phyloP scores from a whole-genome alignment of 2,113 vertebrate species.

The Narcine bancroftii region DNA sequence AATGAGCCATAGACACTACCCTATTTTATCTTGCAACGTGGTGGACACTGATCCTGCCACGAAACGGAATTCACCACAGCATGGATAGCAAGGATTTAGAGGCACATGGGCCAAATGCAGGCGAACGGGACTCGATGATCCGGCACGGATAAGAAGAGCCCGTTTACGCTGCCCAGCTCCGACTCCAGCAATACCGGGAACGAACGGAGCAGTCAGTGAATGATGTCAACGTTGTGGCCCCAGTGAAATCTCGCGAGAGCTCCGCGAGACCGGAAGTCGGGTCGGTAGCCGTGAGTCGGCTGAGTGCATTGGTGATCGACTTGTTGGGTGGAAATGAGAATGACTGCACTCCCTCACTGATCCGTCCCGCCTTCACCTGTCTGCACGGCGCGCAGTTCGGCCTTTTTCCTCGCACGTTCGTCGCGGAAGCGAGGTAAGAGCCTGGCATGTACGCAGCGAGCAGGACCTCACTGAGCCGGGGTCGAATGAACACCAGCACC shows the following conservation, averaged over 20 bases:
- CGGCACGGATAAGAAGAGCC: too few species aligned
- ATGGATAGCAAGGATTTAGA: too few species aligned
- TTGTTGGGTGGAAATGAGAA: neutral
- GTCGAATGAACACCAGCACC: neutral
- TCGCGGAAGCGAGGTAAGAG: neutral
- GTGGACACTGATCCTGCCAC: too few species aligned
- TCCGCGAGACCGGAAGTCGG: neutral
- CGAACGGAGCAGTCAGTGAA: neutral
- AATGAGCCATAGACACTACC: too few species aligned
- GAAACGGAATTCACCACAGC: too few species aligned
- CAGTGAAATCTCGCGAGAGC: conserved; percentile 11
- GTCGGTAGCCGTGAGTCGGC: neutral
- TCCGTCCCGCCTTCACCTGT: neutral
- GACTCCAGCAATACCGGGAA: too few species aligned
- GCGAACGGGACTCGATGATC: too few species aligned
- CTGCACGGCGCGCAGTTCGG: too few species aligned
- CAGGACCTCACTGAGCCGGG: neutral
- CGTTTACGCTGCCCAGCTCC: too few species aligned
- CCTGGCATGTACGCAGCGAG: neutral
- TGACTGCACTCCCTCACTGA: neutral
- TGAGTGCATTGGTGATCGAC: neutral
- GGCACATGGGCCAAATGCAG: too few species aligned
- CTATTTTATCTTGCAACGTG: too few species aligned
- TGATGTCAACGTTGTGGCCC: neutral
- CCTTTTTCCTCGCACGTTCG: neutral